Evolutionary conservation across 2,888 invertebrate genomes (phyloP), one percentile per base, ranked within the genome.

Genomic region (Stenodera caucasica): DNA sequence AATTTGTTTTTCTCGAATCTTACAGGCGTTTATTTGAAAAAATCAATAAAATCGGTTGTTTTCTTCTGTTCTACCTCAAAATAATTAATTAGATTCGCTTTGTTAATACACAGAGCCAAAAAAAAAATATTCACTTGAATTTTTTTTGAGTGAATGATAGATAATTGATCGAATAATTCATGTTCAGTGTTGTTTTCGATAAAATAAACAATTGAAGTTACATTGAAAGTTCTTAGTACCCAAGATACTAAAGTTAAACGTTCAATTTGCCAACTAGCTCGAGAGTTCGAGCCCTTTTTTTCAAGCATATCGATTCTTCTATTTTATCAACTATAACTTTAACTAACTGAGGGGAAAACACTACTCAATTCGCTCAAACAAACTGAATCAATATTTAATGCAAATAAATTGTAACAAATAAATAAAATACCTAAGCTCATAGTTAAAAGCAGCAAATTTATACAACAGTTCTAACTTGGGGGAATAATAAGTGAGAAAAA

Each of bases 401-500:
- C 45, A 12, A 45, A 45, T 21, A 45, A 45, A 45, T 1, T 45
- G 11, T 21, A 45, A 4, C 11, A 2, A 21, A 9, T 7, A 4
- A 45, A 45, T 45, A 45, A 12, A 18, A 45, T 45, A 0, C 45
- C 11, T 21, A 45, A 5, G 5, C 11, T 45, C 15, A 9, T 45
- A 2, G 21, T 12, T 45, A 21, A 2, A 2, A 21, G 45, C 21
- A 11, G 45, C 5, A 12, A 18, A 4, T 49, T 15, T 0, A 63
- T 32, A 14, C 63, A 32, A 9, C 21, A 35, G 11, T 60, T 29
- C 5, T 68, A 54, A 26, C 56, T 60, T 49, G 67, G 18, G 8
- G 57, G 57, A 29, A 66, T 61, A 4, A 64, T 55, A 18, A n/a
- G n/a, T n/a, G n/a, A n/a, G n/a, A n/a, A n/a, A n/a, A n/a, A n/a